These are phyloP conservation scores for Cryptocheilus praepositus DNA, from an alignment of 2,888 invertebrate species.

Conservation along the genomic window DNA sequence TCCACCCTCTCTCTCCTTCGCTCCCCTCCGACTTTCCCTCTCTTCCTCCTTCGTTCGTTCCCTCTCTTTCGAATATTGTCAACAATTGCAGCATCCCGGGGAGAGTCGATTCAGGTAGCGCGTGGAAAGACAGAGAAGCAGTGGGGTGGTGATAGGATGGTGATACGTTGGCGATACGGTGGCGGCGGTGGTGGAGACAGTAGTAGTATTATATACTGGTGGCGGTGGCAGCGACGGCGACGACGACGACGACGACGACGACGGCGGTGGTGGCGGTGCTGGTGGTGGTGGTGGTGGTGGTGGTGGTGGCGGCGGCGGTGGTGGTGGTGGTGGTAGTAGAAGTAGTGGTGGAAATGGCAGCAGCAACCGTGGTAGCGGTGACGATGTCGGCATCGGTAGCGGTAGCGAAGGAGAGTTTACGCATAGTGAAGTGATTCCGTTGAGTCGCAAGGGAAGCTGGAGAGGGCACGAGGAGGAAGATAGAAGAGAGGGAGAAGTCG, in stretches of 20 bases:
- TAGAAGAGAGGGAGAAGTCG: slow-evolving; percentile 14
- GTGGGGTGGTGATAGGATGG: slow-evolving; percentile 6
- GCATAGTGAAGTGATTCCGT: neutral
- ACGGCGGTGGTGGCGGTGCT: too few species aligned
- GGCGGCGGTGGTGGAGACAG: too few species aligned
- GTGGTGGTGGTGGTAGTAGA: neutral
- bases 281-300: slow-evolving; percentile 14
- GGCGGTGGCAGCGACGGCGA: slow-evolving; percentile 13
- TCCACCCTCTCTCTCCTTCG: slow-evolving; percentile 32
- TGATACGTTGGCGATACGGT: too few species aligned
- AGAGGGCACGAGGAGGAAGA: slow-evolving; percentile 8
- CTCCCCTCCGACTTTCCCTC: slow-evolving; percentile 47
- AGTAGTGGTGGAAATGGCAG: neutral
- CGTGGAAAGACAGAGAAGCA: slow-evolving; percentile 50
- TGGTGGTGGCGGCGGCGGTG: slow-evolving; percentile 11
- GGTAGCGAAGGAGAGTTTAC: slow-evolving; percentile 6
- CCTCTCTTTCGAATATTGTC: slow-evolving; percentile 62
- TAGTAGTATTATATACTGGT: slow-evolving; percentile 1
- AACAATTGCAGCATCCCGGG: slow-evolving; percentile 70
- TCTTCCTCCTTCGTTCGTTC: slow-evolving; percentile 56
- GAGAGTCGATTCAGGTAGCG: slow-evolving; percentile 61
- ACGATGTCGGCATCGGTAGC: slow-evolving; percentile 1
- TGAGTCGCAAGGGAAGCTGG: slow-evolving; percentile 13
- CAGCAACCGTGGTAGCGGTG: neutral
- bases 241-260: neutral